Percentiles rank a stretch among this genome's conserved stretches.
Evolutionary conservation across 1,140 invertebrate species (phyloP).

Genomic region (Philotrypesis tridentata): DNA sequence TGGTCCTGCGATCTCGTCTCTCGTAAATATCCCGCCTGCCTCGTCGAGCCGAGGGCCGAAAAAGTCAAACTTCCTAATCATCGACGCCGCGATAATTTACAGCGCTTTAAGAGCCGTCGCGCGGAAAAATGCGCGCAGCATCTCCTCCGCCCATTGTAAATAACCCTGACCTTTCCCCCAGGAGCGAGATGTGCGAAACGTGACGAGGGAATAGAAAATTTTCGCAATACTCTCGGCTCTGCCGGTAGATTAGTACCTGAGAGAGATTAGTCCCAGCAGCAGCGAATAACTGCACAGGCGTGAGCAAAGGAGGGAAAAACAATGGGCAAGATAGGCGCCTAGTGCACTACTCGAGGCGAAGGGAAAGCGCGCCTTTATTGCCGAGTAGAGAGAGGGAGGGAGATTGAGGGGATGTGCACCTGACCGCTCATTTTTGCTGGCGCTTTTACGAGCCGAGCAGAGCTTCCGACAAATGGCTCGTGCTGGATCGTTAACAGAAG

Average conservation of each 20-base stretch:
- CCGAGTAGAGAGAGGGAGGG: background rate
- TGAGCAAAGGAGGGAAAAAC: background rate
- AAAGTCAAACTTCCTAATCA: background rate
- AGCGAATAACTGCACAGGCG: background rate
- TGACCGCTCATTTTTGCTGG: slow-evolving; percentile 13
- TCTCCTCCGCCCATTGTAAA: background rate
- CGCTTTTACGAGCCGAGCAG: slow-evolving; percentile 14
- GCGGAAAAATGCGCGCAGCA: no score
- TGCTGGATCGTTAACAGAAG: slow-evolving; percentile 19
- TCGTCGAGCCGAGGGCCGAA: no score
- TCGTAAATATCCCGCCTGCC: background rate
- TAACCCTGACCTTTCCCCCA: background rate
- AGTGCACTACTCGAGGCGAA: background rate
- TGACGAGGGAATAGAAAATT: slow-evolving; percentile 2
- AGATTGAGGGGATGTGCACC: background rate
- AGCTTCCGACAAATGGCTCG: background rate
- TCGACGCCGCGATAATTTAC: background rate
- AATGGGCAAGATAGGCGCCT: background rate
- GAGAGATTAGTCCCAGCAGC: background rate
- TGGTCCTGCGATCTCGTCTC: background rate
- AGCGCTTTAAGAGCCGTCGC: background rate
- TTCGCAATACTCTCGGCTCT: slow-evolving; percentile 11
- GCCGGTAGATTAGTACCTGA: slow-evolving; percentile 8
- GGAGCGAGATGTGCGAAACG: background rate
- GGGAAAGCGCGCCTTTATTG: slow-evolving; percentile 19